These are phyloP conservation scores for Mellivora capensis DNA, from an alignment of 2,113 vertebrate species.

Conservation along the genomic window DNA sequence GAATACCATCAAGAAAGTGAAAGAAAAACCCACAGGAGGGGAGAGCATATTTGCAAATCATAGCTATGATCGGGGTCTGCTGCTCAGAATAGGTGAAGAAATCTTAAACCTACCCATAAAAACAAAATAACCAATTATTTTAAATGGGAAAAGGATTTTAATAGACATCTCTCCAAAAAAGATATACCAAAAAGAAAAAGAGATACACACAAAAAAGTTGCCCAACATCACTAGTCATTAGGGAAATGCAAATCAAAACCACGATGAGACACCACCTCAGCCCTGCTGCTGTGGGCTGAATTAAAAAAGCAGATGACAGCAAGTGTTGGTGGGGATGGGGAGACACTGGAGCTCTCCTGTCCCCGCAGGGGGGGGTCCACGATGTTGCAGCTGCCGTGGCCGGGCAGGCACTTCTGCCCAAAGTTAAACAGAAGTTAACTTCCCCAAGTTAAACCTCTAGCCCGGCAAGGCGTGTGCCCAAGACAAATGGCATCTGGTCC, in stretches of 20 bases:
- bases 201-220: not conserved
- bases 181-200: not conserved
- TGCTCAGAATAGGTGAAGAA: not conserved
- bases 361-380: rapidly evolving
- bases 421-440: not conserved
- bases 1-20: not conserved
- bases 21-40: not conserved
- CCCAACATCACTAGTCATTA: not conserved
- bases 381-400: not conserved
- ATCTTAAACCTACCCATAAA: not conserved
- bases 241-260: constrained; percentile 46
- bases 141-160: not conserved
- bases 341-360: not conserved
- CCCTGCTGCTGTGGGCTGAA: not conserved
- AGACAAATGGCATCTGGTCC: not conserved
- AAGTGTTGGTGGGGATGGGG: not conserved
- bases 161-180: not conserved
- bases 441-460: not conserved
- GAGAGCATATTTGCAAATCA: not conserved
- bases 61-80: not conserved
- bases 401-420: not conserved
- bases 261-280: not conserved
- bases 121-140: not conserved
- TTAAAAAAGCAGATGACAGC: not conserved
- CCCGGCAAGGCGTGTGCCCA: too few relatives aligned